Evolutionary conservation across 2,888 invertebrate species (phyloP).

Genomic region (Spilarctia lutea): DNA sequence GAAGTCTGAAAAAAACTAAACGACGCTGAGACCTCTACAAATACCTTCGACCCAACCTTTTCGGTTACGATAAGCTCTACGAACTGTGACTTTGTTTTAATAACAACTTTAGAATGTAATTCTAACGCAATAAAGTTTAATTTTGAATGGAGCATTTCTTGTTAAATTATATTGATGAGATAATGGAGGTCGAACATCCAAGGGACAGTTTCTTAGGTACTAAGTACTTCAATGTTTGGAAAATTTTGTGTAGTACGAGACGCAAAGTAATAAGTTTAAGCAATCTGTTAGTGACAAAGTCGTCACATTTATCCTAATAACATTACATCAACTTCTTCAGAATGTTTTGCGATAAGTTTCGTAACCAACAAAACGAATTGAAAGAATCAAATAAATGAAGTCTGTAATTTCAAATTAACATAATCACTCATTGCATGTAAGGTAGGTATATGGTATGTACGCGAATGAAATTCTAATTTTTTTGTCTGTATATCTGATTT

Average conservation of each 20-base stretch:
- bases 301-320: no score
- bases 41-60: slow-evolving; percentile 26
- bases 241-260: not conserved
- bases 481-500: no score
- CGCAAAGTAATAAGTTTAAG: no score
- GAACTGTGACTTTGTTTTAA: not conserved
- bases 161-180: slow-evolving; percentile 37
- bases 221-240: slow-evolving; percentile 7
- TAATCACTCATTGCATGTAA: no score
- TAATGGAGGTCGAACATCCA: slow-evolving; percentile 36
- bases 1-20: slow-evolving; percentile 24
- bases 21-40: slow-evolving; percentile 26
- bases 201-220: slow-evolving; percentile 18
- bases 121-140: not conserved
- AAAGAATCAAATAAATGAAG: no score
- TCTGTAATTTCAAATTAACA: no score
- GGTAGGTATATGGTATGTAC: no score
- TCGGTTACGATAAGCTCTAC: slow-evolving; percentile 27
- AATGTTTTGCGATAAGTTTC: no score
- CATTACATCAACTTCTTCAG: no score
- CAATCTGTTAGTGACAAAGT: no score
- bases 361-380: no score
- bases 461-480: no score
- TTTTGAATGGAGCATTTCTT: slow-evolving; percentile 2
- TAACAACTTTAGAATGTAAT: slow-evolving; percentile 16